Conservation (phyloP, 2,888 invertebrate genomes). For the Bruchidius siliquastri region DNA sequence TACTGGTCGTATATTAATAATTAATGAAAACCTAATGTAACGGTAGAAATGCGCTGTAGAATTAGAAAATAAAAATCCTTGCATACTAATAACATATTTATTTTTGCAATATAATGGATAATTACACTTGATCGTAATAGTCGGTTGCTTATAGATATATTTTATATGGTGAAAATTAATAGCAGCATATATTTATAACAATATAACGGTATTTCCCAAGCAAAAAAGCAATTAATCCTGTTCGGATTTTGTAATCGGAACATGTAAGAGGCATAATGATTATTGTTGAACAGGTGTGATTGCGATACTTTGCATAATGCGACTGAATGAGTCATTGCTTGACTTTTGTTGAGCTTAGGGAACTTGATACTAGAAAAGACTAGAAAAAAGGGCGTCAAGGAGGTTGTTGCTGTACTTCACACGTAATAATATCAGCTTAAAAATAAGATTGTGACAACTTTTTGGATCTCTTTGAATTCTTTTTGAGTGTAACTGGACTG, state of each 20-base stretch:
- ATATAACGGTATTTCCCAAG: neutral
- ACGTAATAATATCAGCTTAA: no score
- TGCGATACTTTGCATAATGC: neutral
- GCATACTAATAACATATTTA: neutral
- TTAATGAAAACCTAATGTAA: neutral
- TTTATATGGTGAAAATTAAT: neutral
- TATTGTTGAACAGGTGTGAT: neutral
- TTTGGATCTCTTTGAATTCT: no score
- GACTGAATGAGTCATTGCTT: neutral
- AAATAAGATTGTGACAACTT: no score
- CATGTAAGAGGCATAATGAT: neutral
- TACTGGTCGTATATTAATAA: neutral
- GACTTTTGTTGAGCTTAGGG: neutral
- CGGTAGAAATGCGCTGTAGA: neutral
- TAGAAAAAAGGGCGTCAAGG: no score
- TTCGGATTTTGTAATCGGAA: neutral
- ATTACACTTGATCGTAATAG: neutral
- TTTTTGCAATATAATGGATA: neutral
- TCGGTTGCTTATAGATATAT: neutral
- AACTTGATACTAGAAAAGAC: neutral
- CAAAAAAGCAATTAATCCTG: neutral
- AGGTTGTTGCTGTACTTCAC: no score
- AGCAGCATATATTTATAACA: neutral
- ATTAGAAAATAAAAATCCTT: neutral
- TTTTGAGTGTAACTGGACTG: no score